Base-by-base conservation (phyloP, 1,140 invertebrate species). In the Ooceraea biroi region DNA sequence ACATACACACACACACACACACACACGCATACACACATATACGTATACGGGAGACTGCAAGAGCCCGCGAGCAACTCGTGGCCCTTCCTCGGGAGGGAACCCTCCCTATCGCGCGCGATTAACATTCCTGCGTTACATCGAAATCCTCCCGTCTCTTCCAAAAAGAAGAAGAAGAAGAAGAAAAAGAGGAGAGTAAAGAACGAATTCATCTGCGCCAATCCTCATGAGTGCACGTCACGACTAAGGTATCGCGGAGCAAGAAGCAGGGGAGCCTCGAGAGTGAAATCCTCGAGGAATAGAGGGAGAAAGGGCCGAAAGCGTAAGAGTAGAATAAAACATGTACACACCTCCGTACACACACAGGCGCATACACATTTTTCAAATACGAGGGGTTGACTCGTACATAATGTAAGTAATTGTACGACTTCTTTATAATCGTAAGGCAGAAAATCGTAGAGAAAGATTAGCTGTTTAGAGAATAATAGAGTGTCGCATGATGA, bases 401-500 rank as follows among this genome's bases (percentile, higher is more conserved):
- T 74, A 61, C 27, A 77, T 65, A 66, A 50, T 82, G 83, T 88
- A 88, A 85, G 71, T 88, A 88, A 84, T 68, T 50, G 69, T 86
- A 36, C 41, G 78, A 77, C 85, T 90, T 85, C 77, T 88, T 72
- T 89, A 14, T 84, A 85, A 78, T 61, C n/a, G 71, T 90, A 89
- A 88, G 69, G 41, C 69, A 77, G 14, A 50, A 66, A 36, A 36
- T n/a, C 27, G 3, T 76, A 63, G 80, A 90, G 36, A 86, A 86
- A 50, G 61, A 84, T 84, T 89, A 87, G 58, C 76, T 58, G 27
- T 36, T 7, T 87, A 91, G 60, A 36, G 63, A 89, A 87, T 66
- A 88, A 83, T 71, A 88, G 89, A 90, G 82, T 90, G 88, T 91
- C 90, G 82, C 80, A 90, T 89, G 87, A 87, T 86, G 87, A 50